Evolutionary conservation across 2,888 invertebrate species (phyloP), one percentile per base, ranked within the genome.

Genomic region (Clepsis dumicolana): DNA sequence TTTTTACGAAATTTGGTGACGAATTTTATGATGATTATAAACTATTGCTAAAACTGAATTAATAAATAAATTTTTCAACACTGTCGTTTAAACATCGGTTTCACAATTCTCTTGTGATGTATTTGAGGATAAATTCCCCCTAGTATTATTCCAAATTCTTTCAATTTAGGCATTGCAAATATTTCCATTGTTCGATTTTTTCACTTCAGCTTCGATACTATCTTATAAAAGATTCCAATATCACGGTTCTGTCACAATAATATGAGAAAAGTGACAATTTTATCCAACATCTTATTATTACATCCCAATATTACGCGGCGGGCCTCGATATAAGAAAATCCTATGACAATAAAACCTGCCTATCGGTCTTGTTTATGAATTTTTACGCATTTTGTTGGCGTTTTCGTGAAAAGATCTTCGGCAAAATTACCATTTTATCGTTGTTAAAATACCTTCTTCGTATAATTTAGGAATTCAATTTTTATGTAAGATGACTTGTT

Each of bases 241-340:
- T 68, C 63, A 38, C 56, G 62, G 59, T 52, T 44, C 8, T 59
- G 59, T 59, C 57, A 68, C 62, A 29, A 65, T 69, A 64, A 72
- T 70, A 69, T 71, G 70, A 65, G 72, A 61, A 70, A 72, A 74
- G 71, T 75, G 74, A 52, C 72, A 75, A 71, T 72, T 72, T 75
- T 71, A 70, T 64, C 70, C 70, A 70, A 50, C 64, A 66, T 73
- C 60, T 65, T 70, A 71, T 72, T 65, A 54, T 56, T 56, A 70
- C 65, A 66, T 52, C 41, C 61, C 50, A 56, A 62, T 65, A 70
- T 70, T 65, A 61, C 61, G 65, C 65, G 56, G 70, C 27, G 62
- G 24, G 52, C 44, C 52, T 38, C 48, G 56, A 65, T 65, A 62
- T 70, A 44, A 50, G 61, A 57, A 25, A 61, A 54, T 44, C 64